A percentile compares a stretch with the other conserved stretches of the same genome.
These are phyloP conservation scores for Potamilus streckersoni DNA, from an alignment of 1,140 invertebrate species.

Conservation along the genomic window DNA sequence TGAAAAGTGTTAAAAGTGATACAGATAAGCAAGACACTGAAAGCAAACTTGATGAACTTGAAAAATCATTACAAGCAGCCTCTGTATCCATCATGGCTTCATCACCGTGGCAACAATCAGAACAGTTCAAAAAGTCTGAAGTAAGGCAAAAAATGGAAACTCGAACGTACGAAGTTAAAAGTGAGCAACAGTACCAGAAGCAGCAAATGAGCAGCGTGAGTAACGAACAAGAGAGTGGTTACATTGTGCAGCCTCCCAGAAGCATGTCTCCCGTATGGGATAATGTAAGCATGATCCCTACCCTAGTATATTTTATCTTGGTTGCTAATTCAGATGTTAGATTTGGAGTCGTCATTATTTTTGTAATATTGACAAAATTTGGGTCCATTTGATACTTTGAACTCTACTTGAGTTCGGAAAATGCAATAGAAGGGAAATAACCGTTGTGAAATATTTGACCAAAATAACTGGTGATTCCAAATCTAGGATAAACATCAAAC, in stretches of 20 bases:
- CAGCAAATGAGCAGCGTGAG: constrained; percentile 44
- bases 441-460: too few species aligned
- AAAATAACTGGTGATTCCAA: too few species aligned
- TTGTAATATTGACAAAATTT: too few species aligned
- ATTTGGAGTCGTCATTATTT: too few species aligned
- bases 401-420: too few species aligned
- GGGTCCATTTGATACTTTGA: too few species aligned
- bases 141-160: constrained; percentile 30
- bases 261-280: constrained; percentile 57
- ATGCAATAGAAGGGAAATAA: too few species aligned
- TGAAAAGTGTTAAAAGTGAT: constrained; percentile 23
- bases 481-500: too few species aligned
- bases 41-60: constrained; percentile 54
- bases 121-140: constrained; percentile 22
- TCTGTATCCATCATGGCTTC: constrained; percentile 46
- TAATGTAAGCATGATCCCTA: constrained; percentile 35
- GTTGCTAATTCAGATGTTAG: too few species aligned
- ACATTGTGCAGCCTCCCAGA: constrained; percentile 25
- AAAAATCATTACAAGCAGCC: constrained; percentile 54
- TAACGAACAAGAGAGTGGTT: constrained; percentile 26
- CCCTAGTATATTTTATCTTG: background rate
- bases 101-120: constrained; percentile 38
- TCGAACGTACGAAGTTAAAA: constrained; percentile 34
- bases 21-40: constrained; percentile 26
- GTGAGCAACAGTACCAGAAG: constrained; percentile 38